phyloP scores from a whole-genome alignment of 2,113 vertebrate genomes.

The Tetrax tetrax region DNA sequence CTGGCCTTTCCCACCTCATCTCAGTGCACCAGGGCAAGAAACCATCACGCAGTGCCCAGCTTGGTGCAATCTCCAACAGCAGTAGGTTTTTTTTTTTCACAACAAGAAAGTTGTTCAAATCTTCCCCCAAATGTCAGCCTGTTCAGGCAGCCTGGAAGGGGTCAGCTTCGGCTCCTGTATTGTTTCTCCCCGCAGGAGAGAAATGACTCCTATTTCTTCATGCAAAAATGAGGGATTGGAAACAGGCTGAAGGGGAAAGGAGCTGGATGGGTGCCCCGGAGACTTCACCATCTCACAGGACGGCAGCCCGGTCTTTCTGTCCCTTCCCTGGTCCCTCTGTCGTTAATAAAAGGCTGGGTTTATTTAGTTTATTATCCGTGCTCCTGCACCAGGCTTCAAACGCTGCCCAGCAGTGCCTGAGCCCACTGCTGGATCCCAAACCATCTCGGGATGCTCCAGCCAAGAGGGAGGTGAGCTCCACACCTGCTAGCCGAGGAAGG shows the following conservation, averaged over 20 bases:
- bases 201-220: conserved; percentile 38
- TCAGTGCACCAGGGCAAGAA: background rate
- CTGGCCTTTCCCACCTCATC: background rate
- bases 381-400: background rate
- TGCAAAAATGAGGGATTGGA: conserved; percentile 2
- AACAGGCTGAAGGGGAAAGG: conserved; percentile 22
- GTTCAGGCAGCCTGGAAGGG: conserved; percentile 31
- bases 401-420: background rate
- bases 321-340: background rate
- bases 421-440: background rate
- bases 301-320: background rate
- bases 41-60: background rate
- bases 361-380: background rate
- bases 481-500: background rate
- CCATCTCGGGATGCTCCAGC: conserved; percentile 20
- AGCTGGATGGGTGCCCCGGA: background rate
- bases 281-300: background rate
- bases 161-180: conserved; percentile 22
- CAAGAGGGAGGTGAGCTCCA: conserved; percentile 19
- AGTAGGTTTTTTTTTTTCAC: background rate
- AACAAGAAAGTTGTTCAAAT: conserved; percentile 6
- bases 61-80: rapidly evolving
- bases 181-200: conserved; percentile 19
- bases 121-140: background rate
- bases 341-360: background rate